These are phyloP conservation scores for Rotaria macrura DNA, from an alignment of 2,888 invertebrate genomes.

Conservation along the genomic window DNA sequence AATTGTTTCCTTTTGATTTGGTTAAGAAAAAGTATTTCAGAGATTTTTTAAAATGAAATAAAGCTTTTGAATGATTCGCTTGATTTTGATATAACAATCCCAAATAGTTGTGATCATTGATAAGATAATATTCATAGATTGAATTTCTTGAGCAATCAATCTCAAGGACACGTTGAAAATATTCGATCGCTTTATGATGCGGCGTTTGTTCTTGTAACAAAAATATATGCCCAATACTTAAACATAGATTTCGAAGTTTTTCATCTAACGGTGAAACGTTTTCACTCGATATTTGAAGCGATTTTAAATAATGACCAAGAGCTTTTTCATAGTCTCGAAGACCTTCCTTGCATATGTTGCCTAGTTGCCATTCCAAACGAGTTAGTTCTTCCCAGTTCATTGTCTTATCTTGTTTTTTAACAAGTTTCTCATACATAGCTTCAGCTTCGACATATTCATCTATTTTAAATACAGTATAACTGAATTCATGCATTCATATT, in stretches of 20 bases:
- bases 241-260: background rate
- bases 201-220: background rate
- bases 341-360: background rate
- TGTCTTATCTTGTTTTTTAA: background rate
- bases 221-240: background rate
- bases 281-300: background rate
- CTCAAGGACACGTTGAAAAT: background rate
- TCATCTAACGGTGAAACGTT: background rate
- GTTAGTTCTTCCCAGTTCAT: background rate
- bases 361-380: background rate
- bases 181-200: background rate
- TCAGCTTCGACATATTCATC: background rate
- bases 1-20: too few species aligned
- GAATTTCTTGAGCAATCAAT: background rate
- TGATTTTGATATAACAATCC: background rate
- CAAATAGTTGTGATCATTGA: background rate
- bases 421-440: background rate
- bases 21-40: background rate
- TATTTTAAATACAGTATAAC: too few species aligned
- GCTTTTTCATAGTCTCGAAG: background rate
- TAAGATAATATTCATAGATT: background rate
- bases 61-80: background rate
- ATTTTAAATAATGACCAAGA: background rate
- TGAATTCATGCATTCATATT: too few species aligned
- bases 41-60: background rate